Evolutionary conservation across 2,797 vertebrate genomes (phyloP), one percentile per base, ranked within the genome.

Genomic region (Adrianichthys oophorus): DNA sequence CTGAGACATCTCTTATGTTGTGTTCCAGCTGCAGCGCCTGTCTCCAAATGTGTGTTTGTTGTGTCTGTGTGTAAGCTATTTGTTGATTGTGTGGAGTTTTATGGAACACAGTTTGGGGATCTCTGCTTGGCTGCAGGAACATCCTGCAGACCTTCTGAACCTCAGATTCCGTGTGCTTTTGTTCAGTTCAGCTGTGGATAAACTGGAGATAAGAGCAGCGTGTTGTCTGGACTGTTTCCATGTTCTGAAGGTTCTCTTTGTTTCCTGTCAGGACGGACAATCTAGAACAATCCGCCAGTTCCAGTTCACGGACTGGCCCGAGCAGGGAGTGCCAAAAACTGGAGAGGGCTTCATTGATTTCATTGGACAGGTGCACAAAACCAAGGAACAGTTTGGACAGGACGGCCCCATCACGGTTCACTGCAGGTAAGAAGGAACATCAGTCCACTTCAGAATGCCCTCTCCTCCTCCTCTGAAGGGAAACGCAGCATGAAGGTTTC

Each of bases 261-360:
- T 26, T 58, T 12, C 41, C 58, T 47, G 29, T 18, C 47, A 98
- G 95, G 96, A 98, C 0, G 96, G 96, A 64, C 96, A 98, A 85
- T 98, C 96, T 14, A 92, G 96, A 90, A 98, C 96, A 61, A 97
- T 98, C 85, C 95, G 96, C 82, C 96, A 98, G 83, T 98, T 98
- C 92, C 96, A 97, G 92, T 97, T 98, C 89, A 98, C 95, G 1
- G 96, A 98, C 86, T 98, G 96, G 96, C 96, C 96, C 0, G 96
- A 98, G 76, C 96, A 98, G 79, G 95, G 96, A 32, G 95, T 98
- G 88, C 95, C 95, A 90, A 98, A 98, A 92, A 98, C 96, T 0
- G 96, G 96, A 21, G 96, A 98, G 79, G 96, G 96, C 70, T 98
- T 98, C 90, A 98, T 98, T 1, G 95, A 98, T 85, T 98, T 98